Base-by-base conservation (phyloP, 1,140 invertebrate genomes). In the Thalassaphorura encarpata region DNA sequence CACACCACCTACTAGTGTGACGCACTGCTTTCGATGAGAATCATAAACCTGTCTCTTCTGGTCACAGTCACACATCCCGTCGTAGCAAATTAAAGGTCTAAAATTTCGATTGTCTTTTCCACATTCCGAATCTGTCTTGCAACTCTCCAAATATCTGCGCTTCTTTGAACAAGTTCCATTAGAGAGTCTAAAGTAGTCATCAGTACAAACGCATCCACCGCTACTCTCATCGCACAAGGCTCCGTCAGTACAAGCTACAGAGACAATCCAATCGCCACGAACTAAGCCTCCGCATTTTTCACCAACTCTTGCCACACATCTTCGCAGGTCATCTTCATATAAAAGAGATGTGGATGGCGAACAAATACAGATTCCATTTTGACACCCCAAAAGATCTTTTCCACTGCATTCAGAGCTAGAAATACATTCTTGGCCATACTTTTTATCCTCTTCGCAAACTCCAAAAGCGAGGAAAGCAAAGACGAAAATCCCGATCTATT, bases 141-240 rank as follows among this genome's bases (percentile, higher is more conserved):
- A 58, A 24, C 24, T 28, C 18, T 58, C 56, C 6, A 39, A 28
- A 40, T 40, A 52, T n/a, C 8, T 41, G 23, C 46, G 19, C 33
- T 58, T 58, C 41, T 26, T 33, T 3, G 52, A 2, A 21, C 48
- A 58, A 18, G 33, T 58, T n/a, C 49, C 39, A 24, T 52, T 54
- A 19, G 40, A 46, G 19, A 26, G 18, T 2, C 56, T 13, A 26
- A 45, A 58, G 27, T 52, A 58, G n/a, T 40, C 29, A n/a, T 56
- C 54, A n/a, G 43, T 33, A 23, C 56, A 52, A 8, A 58, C 39
- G 39, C 56, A 58, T 13, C 53, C 53, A 5, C 56, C 56, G 21
- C 18, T 27, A 39, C 48, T 51, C 21, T 52, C 48, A 23, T 58
- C 56, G 27, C 56, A 58, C 15, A 58, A 24, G n/a, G 56, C 56